Percentiles rank a stretch among this genome's conserved stretches.
Conservation (phyloP, 2,888 invertebrate genomes). For the Caenorhabditis sp. region DNA sequence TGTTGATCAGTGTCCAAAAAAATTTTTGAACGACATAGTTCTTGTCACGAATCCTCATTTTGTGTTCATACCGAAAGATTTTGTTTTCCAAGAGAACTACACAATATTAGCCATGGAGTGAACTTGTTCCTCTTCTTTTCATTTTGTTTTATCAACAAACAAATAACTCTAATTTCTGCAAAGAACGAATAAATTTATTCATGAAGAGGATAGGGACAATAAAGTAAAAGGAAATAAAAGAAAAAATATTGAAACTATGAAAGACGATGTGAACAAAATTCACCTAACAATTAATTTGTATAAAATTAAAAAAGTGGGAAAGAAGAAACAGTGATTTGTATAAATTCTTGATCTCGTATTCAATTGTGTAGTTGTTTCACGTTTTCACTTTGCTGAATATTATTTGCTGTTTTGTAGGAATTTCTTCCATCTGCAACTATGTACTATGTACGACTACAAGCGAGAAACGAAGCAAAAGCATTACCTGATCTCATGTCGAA, state of each 20-base stretch:
- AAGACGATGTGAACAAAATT: neutral
- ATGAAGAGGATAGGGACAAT: neutral
- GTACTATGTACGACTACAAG: neutral
- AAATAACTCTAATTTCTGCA: too few relatives aligned
- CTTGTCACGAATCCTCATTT: too few relatives aligned
- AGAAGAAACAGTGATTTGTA: neutral
- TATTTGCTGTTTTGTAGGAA: constrained; percentile 38
- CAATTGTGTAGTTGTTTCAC: neutral
- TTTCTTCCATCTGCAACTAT: constrained; percentile 48
- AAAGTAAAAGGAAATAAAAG: neutral
- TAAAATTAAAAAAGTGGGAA: neutral
- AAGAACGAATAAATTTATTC: neutral
- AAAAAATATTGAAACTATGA: neutral
- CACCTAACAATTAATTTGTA: neutral
- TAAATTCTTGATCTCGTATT: neutral
- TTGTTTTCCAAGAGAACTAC: too few relatives aligned
- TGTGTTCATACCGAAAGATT: too few relatives aligned
- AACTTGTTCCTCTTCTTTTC: too few relatives aligned
- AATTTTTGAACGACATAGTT: too few relatives aligned
- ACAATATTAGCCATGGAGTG: too few relatives aligned
- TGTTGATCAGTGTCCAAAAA: too few relatives aligned
- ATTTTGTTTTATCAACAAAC: too few relatives aligned
- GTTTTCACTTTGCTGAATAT: neutral
- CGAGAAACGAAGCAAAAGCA: neutral
- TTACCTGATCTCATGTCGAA: constrained; percentile 51